Evolutionary conservation across 2,888 invertebrate genomes (phyloP).

Genomic region (Cataglyphis albicans): DNA sequence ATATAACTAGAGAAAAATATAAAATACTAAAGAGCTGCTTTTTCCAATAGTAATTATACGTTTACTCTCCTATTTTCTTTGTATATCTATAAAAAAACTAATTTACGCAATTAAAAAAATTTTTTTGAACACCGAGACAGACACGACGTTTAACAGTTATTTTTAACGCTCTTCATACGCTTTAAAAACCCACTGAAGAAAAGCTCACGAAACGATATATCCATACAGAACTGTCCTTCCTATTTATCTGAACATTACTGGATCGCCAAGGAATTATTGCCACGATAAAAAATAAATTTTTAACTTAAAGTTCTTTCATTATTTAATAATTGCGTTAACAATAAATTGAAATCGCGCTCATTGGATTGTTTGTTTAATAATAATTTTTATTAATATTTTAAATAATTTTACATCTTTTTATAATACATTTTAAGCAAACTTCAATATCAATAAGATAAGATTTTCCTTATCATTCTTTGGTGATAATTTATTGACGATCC

Average conservation of each 20-base stretch:
- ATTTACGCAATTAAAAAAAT: not conserved
- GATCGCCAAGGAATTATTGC: conserved; percentile 38
- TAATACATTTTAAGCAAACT: not conserved
- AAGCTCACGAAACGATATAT: conserved; percentile 14
- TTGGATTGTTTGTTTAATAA: not conserved
- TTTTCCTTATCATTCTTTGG: not conserved
- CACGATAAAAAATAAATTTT: conserved; percentile 9
- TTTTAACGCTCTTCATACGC: conserved; percentile 47
- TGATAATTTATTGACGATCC: conserved; percentile 23
- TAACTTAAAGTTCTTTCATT: not conserved
- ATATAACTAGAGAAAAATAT: not conserved
- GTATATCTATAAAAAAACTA: not conserved
- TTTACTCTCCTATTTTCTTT: not conserved
- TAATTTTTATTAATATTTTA: not conserved
- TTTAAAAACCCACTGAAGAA: conserved; percentile 32
- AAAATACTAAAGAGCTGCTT: not conserved
- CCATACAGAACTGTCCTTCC: conserved; percentile 16
- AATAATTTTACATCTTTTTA: not conserved
- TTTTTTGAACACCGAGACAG: not conserved
- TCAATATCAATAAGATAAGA: not conserved
- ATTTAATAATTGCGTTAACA: not conserved
- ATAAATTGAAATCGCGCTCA: not conserved
- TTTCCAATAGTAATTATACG: not conserved
- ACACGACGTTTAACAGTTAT: conserved; percentile 36
- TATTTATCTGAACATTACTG: conserved; percentile 18